A percentile compares a stretch with the other conserved stretches of the same genome.
phyloP scores from a whole-genome alignment of 2,113 vertebrate species.

The Hippoglossus stenolepis region DNA sequence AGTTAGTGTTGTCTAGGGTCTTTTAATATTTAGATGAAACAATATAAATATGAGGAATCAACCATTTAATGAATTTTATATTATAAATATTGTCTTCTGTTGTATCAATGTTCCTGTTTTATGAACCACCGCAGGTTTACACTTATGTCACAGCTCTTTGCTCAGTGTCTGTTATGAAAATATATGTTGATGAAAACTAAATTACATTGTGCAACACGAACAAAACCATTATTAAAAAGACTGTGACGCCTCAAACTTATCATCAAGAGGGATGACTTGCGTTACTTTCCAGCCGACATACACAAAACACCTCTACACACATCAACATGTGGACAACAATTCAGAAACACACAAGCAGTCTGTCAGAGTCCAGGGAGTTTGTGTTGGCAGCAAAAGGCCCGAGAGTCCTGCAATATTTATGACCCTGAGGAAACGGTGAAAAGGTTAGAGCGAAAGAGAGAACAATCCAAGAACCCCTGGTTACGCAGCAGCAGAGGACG shows the following conservation, averaged over 20 bases:
- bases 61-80: too few relatives aligned
- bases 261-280: slow-evolving; percentile 1
- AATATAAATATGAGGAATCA: too few relatives aligned
- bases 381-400: not conserved
- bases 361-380: slow-evolving; percentile 5
- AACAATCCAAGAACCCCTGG: slow-evolving; percentile 14
- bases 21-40: too few relatives aligned
- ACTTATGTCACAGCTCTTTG: too few relatives aligned
- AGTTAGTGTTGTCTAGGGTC: too few relatives aligned
- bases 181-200: not conserved
- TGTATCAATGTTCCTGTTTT: not conserved
- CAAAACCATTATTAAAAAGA: slow-evolving; percentile 10
- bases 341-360: not conserved
- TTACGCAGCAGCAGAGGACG: slow-evolving; percentile 14
- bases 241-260: not conserved
- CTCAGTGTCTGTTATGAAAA: not conserved
- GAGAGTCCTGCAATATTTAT: slow-evolving; percentile 31
- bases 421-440: slow-evolving; percentile 6
- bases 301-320: slow-evolving; percentile 20
- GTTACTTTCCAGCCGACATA: slow-evolving; percentile 11
- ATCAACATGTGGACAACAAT: not conserved
- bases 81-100: too few relatives aligned
- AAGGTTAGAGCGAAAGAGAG: slow-evolving; percentile 40
- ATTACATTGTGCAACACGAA: not conserved
- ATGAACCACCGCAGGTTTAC: not conserved